phyloP scores from a whole-genome alignment of 1,140 invertebrate species.

The Ceratoteleas bidentatus region DNA sequence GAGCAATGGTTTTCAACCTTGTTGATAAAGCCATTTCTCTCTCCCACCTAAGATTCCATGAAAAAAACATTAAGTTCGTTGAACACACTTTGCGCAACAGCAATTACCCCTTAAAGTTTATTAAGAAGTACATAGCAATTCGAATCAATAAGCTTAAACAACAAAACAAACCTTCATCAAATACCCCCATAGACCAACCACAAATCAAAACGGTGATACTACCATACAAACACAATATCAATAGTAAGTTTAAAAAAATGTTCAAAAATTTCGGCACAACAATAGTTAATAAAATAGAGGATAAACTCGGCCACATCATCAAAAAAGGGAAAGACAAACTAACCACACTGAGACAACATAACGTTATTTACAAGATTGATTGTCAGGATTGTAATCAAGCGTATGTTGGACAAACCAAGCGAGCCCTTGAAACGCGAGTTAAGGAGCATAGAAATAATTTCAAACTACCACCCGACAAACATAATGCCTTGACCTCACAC shows the following conservation, averaged over 20 bases:
- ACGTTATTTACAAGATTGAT: constrained; percentile 15
- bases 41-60: background rate
- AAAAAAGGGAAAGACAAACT: constrained; percentile 26
- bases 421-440: background rate
- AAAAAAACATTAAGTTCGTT: constrained; percentile 10
- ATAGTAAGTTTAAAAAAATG: background rate
- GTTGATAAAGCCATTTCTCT: constrained; percentile 16
- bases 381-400: constrained; percentile 3
- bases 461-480: background rate
- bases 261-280: background rate
- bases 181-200: background rate
- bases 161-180: background rate
- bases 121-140: constrained; percentile 20
- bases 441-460: background rate
- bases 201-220: constrained; percentile 1
- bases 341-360: background rate
- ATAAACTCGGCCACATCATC: constrained; percentile 9
- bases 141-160: constrained; percentile 11
- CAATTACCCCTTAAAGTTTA: constrained; percentile 13
- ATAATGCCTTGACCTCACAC: background rate
- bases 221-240: constrained; percentile 1
- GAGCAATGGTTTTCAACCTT: constrained; percentile 8
- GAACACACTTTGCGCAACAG: constrained; percentile 3
- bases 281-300: background rate
- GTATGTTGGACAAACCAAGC: background rate